Percentiles rank a stretch among this genome's conserved stretches.
These are phyloP conservation scores for Solea senegalensis DNA, from an alignment of 2,113 vertebrate genomes.

Conservation along the genomic window DNA sequence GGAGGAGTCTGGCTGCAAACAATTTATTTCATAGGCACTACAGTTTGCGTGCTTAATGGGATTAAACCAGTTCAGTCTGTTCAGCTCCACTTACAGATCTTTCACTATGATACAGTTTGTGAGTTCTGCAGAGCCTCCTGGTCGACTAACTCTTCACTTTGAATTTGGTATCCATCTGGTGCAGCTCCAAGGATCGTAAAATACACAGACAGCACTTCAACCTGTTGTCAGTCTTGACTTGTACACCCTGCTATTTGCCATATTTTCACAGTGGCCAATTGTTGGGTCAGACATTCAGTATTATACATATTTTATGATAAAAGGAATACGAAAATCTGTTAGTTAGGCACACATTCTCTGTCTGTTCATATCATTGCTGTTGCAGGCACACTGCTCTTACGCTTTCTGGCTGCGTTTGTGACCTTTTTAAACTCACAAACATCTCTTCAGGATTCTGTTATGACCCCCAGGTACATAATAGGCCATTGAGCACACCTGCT, in stretches of 20 bases:
- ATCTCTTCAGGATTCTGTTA: conserved; percentile 31
- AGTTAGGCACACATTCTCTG: too few species aligned
- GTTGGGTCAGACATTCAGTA: background rate
- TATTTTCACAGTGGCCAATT: too few species aligned
- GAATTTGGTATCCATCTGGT: conserved; percentile 21
- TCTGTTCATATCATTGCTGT: background rate
- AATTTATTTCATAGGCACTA: conserved; percentile 12
- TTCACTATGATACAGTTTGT: conserved; percentile 32
- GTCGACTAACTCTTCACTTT: conserved; percentile 12
- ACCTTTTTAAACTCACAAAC: conserved; percentile 58
- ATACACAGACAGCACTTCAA: background rate
- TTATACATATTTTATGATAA: background rate
- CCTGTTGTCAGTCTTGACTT: too few species aligned
- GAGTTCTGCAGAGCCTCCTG: conserved; percentile 17
- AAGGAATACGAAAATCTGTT: too few species aligned
- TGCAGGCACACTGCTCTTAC: conserved; percentile 12
- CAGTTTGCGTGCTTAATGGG: conserved; percentile 37
- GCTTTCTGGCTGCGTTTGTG: conserved; percentile 36
- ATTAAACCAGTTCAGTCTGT: conserved; percentile 35
- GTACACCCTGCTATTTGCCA: too few species aligned
- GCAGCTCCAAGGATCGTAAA: conserved; percentile 7
- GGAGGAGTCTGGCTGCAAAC: conserved; percentile 2
- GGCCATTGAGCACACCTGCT: conserved; percentile 26
- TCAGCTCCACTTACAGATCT: conserved; percentile 15
- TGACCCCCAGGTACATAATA: conserved; percentile 40